These are phyloP conservation scores for Apostichopus parvimensis DNA, from an alignment of 35 echinoderm and acorn worm species.

Conservation along the genomic window DNA sequence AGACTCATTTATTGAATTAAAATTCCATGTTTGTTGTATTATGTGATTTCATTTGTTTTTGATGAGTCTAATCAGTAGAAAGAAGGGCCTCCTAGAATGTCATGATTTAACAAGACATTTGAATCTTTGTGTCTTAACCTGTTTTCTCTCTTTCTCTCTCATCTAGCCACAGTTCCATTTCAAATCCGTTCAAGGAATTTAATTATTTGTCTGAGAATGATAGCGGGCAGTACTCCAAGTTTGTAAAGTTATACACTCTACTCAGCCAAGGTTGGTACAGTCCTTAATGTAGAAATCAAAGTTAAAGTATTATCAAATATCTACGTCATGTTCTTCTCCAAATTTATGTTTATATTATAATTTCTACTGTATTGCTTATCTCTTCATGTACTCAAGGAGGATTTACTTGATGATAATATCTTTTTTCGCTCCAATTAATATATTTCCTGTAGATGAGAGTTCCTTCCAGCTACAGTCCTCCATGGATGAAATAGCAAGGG, in stretches of 20 bases:
- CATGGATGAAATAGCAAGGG: constrained; percentile 69
- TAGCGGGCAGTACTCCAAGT: constrained; percentile 72
- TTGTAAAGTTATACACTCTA: constrained; percentile 69
- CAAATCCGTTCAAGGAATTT: constrained; percentile 85
- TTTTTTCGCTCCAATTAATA: background rate
- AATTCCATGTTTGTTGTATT: background rate
- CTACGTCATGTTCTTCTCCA: no score
- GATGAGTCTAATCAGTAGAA: no score
- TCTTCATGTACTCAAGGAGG: no score
- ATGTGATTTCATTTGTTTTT: background rate
- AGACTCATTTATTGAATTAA: background rate
- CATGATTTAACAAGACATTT: no score
- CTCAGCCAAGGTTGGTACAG: constrained; percentile 87
- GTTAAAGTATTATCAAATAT: no score
- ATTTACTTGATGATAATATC: no score
- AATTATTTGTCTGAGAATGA: constrained; percentile 84
- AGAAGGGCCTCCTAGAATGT: no score
- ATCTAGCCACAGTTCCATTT: background rate
- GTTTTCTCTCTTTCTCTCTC: background rate
- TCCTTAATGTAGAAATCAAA: background rate
- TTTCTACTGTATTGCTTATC: no score
- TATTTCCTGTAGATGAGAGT: background rate
- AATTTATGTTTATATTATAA: no score
- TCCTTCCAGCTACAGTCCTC: constrained; percentile 72
- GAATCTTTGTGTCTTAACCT: no score